Percentiles rank a stretch among this genome's conserved stretches.
Conservation (phyloP, 1,140 invertebrate genomes). For the Teleogryllus occipitalis region DNA sequence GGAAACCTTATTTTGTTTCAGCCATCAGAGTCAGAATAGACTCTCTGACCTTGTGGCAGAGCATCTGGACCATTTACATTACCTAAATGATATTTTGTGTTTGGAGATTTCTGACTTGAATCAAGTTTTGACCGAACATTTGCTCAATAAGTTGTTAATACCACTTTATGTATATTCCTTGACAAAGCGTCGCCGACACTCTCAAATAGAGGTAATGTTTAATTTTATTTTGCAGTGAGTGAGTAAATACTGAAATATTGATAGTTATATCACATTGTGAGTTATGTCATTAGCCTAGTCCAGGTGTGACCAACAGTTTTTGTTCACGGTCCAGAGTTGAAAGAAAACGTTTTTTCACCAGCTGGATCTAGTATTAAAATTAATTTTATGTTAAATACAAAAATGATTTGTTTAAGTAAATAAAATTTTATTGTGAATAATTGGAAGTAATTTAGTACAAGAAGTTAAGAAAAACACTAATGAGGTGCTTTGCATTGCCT, state of each 20-base stretch:
- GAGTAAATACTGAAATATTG: no score
- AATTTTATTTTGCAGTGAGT: not conserved
- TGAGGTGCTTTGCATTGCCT: not conserved
- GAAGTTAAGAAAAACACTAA: not conserved
- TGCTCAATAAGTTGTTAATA: conserved; percentile 86
- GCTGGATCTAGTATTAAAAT: no score
- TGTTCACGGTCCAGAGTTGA: no score
- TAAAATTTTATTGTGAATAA: not conserved
- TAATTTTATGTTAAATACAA: not conserved
- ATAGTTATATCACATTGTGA: no score
- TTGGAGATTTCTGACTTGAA: conserved; percentile 89
- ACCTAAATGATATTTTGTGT: conserved; percentile 93
- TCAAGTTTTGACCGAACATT: conserved; percentile 89
- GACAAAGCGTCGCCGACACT: conserved; percentile 36
- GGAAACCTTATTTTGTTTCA: conserved; percentile 37
- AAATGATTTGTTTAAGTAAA: not conserved
- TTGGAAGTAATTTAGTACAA: not conserved
- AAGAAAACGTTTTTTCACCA: no score
- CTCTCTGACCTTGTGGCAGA: conserved; percentile 92
- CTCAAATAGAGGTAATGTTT: conserved; percentile 36
- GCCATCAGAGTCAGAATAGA: conserved; percentile 83
- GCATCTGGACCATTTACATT: conserved; percentile 96
- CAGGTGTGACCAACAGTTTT: no score
- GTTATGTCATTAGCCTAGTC: no score
- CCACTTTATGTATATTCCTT: conserved; percentile 93